Evolutionary conservation across 2,797 vertebrate species (phyloP), one percentile per base, ranked within the genome.

Genomic region (Sebastes kiyomatsui): DNA sequence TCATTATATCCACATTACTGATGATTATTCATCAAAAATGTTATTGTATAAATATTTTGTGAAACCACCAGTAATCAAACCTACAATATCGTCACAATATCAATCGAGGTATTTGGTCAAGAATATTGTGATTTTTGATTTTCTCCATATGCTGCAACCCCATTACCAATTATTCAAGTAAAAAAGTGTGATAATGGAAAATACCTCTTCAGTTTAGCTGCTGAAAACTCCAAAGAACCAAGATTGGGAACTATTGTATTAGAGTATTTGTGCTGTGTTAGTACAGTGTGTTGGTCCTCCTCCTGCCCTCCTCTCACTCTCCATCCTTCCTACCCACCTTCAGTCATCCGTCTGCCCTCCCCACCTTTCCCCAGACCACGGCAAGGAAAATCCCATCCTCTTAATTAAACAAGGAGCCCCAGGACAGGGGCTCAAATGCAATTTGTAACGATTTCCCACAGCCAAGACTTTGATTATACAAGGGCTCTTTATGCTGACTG

Each of bases 321-420:
- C 46, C 16, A 59, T 73, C 60, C 18, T 32, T 49, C 49, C 49
- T 52, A 14, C 70, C 74, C 62, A 69, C 54, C 55, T 85, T 80
- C 65, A 66, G 67, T 65, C 35, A 55, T 67, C 79, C 14, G 22
- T 72, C 76, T 86, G 84, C 82, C 75, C 75, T 67, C 71, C 49
- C 61, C 71, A 83, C 87, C 87, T 82, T 81, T 77, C 68, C 67
- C 82, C 75, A 69, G 73, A 88, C 86, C 81, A 85, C 58, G 23
- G 56, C 79, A 66, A 90, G 90, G 90, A 54, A 94, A 94, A 93
- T 92, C 85, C 80, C 89, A 93, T 95, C 91, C 85, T 91, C 88
- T 94, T 94, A 95, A 96, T 96, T 96, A 95, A 96, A 95, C 91
- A 85, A 68, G 73, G 85, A 89, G 92, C 94, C 93, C 82, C 85